Evolutionary conservation across 2,888 invertebrate species (phyloP), one percentile per base, ranked within the genome.

Genomic region (Lycia hirtaria): DNA sequence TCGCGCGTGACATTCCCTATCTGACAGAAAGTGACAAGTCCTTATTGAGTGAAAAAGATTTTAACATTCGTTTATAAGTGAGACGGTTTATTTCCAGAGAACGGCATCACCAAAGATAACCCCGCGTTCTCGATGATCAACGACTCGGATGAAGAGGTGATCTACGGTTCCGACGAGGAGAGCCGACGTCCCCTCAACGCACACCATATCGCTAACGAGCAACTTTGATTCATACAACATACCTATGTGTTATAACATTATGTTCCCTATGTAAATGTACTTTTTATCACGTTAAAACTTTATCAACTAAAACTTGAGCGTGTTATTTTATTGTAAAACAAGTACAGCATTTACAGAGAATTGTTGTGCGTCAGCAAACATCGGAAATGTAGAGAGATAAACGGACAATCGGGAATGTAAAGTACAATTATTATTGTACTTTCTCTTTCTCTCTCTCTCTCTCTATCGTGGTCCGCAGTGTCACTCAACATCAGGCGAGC

Each of bases 51-150:
- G n/a, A n/a, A n/a, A n/a, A n/a, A n/a, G n/a, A n/a, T n/a, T n/a
- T n/a, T n/a, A n/a, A n/a, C n/a, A n/a, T n/a, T n/a, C n/a, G n/a
- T n/a, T n/a, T n/a, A n/a, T n/a, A n/a, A n/a, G n/a, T n/a, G n/a
- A n/a, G n/a, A n/a, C n/a, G n/a, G 3, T 58, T 67, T 69, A 45
- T 67, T 93, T 93, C 55, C 93, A 97, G 98, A 98, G 87, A 94
- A 97, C 45, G 94, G 96, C 45, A 97, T 99, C 70, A 97, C 97
- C 48, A 98, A 98, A 91, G 99, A 99, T 92, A 98, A 99, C 92
- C 98, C 99, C 43, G 97, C 98, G 9, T 97, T 99, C 87, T 98
- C 98, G 17, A 99, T 99, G 98, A 96, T 99, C 72, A 99, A 99
- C 87, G 99, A 99, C 80, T 98, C 98, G 0, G 99, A 99, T 79